Evolutionary conservation across 2,888 invertebrate genomes (phyloP).

Genomic region (Cylloceria caligata): DNA sequence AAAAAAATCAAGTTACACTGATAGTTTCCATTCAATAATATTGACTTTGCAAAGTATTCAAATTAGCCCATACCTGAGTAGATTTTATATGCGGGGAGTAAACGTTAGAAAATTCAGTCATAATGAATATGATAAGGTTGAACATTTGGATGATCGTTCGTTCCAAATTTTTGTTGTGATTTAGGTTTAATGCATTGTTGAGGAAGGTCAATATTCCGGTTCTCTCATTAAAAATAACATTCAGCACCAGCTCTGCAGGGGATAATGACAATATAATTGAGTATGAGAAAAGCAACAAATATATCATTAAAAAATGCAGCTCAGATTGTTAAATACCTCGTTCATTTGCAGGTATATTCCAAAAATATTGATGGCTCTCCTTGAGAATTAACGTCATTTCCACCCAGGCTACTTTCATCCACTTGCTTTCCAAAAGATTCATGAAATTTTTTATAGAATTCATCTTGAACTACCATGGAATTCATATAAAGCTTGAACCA

Average conservation of each 20-base stretch:
- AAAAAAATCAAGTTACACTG: too few relatives aligned
- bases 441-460: conserved; percentile 70
- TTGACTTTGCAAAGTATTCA: too few relatives aligned
- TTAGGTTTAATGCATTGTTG: conserved; percentile 42
- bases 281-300: not conserved
- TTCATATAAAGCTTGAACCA: not conserved
- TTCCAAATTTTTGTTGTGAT: conserved; percentile 65
- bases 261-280: not conserved
- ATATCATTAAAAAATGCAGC: not conserved
- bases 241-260: conserved; percentile 69
- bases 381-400: conserved; percentile 66
- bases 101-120: conserved; percentile 71
- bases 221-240: conserved; percentile 67
- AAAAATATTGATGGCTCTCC: conserved; percentile 70
- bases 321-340: conserved; percentile 62
- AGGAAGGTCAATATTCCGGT: conserved; percentile 73
- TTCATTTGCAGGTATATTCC: conserved; percentile 71
- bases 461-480: conserved; percentile 33
- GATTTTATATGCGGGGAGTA: conserved; percentile 65
- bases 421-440: conserved; percentile 66
- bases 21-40: too few relatives aligned
- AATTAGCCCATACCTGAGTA: conserved; percentile 57
- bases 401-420: conserved; percentile 42
- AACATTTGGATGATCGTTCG: conserved; percentile 70
- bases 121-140: conserved; percentile 70